A percentile compares a stretch with the other conserved stretches of the same genome.
Conservation (phyloP, 2,888 invertebrate species). For the Dasysyrphus tricinctus region DNA sequence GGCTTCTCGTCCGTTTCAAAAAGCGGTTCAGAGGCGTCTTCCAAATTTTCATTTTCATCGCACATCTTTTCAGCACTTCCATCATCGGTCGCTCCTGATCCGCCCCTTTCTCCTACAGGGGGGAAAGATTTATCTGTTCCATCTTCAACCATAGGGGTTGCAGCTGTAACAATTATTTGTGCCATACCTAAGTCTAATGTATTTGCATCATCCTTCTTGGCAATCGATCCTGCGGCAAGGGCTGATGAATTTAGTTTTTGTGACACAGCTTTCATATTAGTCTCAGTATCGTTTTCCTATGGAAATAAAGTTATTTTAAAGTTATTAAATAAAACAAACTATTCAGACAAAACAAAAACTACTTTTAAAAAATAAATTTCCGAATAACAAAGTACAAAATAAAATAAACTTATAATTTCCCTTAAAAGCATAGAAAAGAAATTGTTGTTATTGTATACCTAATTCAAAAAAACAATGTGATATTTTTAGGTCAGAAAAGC, state of each 20-base stretch:
- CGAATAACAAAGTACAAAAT: not conserved
- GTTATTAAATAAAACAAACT: not conserved
- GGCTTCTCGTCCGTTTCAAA: conserved; percentile 77
- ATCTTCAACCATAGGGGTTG: conserved; percentile 96
- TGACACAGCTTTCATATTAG: conserved; percentile 80
- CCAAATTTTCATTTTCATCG: conserved; percentile 70
- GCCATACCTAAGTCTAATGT: conserved; percentile 91
- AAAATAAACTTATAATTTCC: not conserved
- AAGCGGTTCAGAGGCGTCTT: conserved; percentile 64
- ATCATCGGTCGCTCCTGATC: conserved; percentile 74
- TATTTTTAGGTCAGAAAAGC: too few species aligned
- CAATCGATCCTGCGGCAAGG: conserved; percentile 67
- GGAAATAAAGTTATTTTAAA: conserved; percentile 49
- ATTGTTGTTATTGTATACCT: too few species aligned
- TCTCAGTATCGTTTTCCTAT: conserved; percentile 81
- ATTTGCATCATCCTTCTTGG: conserved; percentile 81
- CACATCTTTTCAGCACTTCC: conserved; percentile 44
- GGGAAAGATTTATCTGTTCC: conserved; percentile 90
- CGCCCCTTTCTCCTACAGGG: conserved; percentile 83
- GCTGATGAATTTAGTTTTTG: conserved; percentile 79
- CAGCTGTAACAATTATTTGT: conserved; percentile 96
- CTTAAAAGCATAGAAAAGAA: too few species aligned
- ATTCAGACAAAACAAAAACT: too few species aligned
- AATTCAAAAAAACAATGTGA: too few species aligned
- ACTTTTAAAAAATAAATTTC: too few species aligned